Conservation (phyloP, 2,888 invertebrate genomes). For the Acronicta alni region DNA sequence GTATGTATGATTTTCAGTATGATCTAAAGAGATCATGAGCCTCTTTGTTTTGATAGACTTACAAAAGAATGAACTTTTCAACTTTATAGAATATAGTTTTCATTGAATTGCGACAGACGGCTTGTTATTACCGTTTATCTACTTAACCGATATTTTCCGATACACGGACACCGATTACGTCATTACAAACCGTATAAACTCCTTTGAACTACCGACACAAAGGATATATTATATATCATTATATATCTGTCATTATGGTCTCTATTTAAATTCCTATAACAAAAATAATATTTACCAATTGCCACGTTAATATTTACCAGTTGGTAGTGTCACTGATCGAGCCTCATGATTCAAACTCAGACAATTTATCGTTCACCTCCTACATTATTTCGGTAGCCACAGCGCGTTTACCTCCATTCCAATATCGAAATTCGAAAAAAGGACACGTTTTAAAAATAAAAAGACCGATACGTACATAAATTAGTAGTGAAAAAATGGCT, state of each 20-base stretch:
- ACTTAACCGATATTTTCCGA: conserved; percentile 15
- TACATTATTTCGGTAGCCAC: conserved; percentile 42
- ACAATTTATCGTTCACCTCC: conserved; percentile 39
- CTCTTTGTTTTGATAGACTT: neutral
- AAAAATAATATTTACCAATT: too few species aligned
- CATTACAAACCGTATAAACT: conserved; percentile 19
- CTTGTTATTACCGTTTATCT: conserved; percentile 14
- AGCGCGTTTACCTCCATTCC: conserved; percentile 43
- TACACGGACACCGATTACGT: conserved; percentile 34
- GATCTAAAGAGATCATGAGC: neutral
- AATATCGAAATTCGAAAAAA: conserved; percentile 60
- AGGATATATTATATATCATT: too few species aligned
- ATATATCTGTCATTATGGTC: too few species aligned
- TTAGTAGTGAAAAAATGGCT: conserved; percentile 73
- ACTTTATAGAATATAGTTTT: conserved; percentile 4
- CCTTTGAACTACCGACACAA: neutral
- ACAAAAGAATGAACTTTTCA: neutral
- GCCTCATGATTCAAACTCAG: conserved; percentile 33
- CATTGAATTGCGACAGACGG: conserved; percentile 9
- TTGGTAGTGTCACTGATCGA: conserved; percentile 29
- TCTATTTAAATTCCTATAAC: too few species aligned
- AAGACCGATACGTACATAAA: conserved; percentile 70
- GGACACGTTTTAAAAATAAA: conserved; percentile 64
- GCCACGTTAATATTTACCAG: neutral
- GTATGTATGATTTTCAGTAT: too few species aligned